A percentile compares a stretch with the other conserved stretches of the same genome.
These are phyloP conservation scores for Semaprochilodus insignis DNA, from an alignment of 2,797 vertebrate genomes.

Conservation along the genomic window DNA sequence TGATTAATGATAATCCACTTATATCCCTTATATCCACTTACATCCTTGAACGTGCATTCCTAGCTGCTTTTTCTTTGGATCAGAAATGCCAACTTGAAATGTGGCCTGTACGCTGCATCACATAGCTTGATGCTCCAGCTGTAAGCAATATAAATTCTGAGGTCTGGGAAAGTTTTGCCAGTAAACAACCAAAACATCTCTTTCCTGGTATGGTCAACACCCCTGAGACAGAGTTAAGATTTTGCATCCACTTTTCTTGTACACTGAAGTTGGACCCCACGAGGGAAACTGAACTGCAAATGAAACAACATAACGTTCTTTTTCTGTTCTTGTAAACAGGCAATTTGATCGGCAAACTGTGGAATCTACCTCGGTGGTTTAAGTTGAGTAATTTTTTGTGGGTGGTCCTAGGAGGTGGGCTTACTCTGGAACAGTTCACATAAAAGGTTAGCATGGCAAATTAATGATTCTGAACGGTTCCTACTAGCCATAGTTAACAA, in stretches of 20 bases:
- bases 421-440: not conserved
- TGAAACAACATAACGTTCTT: not conserved
- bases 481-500: not conserved
- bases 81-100: not conserved
- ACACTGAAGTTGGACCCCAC: not conserved
- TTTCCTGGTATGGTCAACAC: constrained; percentile 26
- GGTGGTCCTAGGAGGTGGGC: not conserved
- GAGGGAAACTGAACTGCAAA: not conserved
- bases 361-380: not conserved
- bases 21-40: not conserved
- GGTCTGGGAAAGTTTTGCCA: constrained; percentile 12
- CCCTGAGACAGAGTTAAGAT: constrained; percentile 24
- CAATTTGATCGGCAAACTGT: not conserved
- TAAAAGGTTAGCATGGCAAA: not conserved
- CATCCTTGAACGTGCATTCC: not conserved
- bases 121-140: not conserved
- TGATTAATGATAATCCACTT: constrained; percentile 19
- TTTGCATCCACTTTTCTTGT: not conserved
- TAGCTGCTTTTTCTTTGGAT: not conserved
- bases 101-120: not conserved
- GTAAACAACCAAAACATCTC: constrained; percentile 32
- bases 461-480: not conserved
- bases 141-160: constrained; percentile 6
- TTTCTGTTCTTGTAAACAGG: not conserved
- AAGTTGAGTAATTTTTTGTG: not conserved